Conservation (phyloP, 2,797 vertebrate genomes). For the Bucorvus abyssinicus region DNA sequence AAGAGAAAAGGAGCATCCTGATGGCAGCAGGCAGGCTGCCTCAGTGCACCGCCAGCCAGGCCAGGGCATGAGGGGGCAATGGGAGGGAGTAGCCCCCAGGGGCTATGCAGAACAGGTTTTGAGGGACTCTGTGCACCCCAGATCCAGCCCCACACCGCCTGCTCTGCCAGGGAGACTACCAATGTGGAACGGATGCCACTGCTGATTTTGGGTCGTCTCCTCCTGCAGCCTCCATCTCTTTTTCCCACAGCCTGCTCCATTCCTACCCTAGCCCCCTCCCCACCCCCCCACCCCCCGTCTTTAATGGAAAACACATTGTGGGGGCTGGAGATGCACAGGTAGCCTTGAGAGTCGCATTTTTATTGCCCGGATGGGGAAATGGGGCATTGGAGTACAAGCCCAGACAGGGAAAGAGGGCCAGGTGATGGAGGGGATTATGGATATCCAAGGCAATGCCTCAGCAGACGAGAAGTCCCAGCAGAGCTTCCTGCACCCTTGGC, state of each 20-base stretch:
- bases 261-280: neutral
- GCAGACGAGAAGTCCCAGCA: neutral
- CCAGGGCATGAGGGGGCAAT: neutral
- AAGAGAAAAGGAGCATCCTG: neutral
- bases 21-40: neutral
- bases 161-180: neutral
- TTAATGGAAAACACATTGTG: neutral
- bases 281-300: neutral
- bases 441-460: neutral
- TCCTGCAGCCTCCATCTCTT: neutral
- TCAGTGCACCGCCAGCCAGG: neutral
- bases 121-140: neutral
- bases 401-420: neutral
- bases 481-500: neutral
- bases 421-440: fast-evolving
- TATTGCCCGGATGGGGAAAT: neutral
- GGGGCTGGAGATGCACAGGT: neutral
- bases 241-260: neutral
- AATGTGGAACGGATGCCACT: neutral
- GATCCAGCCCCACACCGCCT: neutral
- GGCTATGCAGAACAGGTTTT: neutral
- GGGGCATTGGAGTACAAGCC: neutral
- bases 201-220: neutral
- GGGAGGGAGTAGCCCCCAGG: neutral
- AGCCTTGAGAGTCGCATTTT: neutral